phyloP scores from a whole-genome alignment of 2,797 vertebrate genomes.

The Squalus acanthias region DNA sequence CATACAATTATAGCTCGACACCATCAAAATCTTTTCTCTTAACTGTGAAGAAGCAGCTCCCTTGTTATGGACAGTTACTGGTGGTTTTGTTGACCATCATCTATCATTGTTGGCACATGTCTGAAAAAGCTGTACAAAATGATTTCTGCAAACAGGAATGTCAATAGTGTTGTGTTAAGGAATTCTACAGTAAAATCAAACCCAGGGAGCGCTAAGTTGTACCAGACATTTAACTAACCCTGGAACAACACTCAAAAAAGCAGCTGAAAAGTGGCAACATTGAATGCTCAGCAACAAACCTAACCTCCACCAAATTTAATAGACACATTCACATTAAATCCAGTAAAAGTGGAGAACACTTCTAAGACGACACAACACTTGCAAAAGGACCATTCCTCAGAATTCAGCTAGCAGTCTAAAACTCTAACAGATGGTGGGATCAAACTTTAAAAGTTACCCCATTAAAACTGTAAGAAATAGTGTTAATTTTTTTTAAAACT shows the following conservation, averaged over 20 bases:
- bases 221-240: background rate
- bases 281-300: background rate
- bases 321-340: background rate
- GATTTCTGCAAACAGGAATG: background rate
- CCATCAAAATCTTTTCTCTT: background rate
- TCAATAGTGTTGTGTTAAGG: background rate
- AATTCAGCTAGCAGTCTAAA: background rate
- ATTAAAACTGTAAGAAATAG: background rate
- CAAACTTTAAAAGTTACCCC: background rate
- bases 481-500: no score
- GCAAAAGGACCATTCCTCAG: constrained; percentile 29
- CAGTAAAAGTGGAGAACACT: background rate
- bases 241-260: background rate
- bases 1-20: background rate
- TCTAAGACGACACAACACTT: background rate
- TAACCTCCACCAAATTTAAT: background rate
- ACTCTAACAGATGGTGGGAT: background rate
- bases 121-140: background rate
- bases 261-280: background rate
- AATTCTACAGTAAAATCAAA: background rate
- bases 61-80: background rate
- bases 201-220: background rate
- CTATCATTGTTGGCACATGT: background rate
- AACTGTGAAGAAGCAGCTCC: background rate
- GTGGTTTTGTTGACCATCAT: background rate